A percentile compares a stretch with the other conserved stretches of the same genome.
Evolutionary conservation across 2,888 invertebrate genomes (phyloP).

Genomic region (Amitus sp.): DNA sequence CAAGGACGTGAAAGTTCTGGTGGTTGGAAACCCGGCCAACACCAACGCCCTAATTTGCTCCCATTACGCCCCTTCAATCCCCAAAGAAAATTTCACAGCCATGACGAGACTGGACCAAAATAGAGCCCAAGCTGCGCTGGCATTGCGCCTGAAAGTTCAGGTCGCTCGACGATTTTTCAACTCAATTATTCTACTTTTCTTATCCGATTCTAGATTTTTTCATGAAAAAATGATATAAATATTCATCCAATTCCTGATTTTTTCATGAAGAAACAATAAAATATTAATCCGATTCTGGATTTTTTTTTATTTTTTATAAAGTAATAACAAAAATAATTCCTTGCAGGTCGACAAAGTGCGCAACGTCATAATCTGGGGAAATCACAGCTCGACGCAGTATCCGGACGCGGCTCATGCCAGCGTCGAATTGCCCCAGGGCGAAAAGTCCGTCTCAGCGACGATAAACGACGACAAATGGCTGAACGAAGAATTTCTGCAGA

Average conservation of each 20-base stretch:
- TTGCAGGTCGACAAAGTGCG: conserved; percentile 76
- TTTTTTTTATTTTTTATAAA: not conserved
- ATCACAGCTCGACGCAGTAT: conserved; percentile 98
- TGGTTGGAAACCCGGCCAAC: conserved; percentile 99
- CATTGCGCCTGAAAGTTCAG: conserved; percentile 72
- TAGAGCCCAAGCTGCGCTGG: conserved; percentile 91
- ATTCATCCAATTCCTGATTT: not conserved
- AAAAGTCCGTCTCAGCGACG: conserved; percentile 74
- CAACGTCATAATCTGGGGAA: conserved; percentile 98
- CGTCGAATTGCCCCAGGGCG: conserved; percentile 69
- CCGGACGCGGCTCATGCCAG: conserved; percentile 88
- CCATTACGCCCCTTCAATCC: conserved; percentile 95
- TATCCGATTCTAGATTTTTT: conserved; percentile 5
- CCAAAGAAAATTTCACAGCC: conserved; percentile 94
- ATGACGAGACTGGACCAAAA: conserved; percentile 99
- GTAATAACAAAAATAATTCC: not conserved
- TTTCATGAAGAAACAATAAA: not conserved
- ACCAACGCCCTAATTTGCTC: conserved; percentile 97
- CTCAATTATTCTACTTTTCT: too few relatives aligned
- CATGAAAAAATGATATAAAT: conserved; percentile 5
- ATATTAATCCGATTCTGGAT: not conserved
- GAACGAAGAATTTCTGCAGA: conserved; percentile 84
- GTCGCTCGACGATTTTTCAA: too few relatives aligned
- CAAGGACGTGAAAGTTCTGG: conserved; percentile 96
- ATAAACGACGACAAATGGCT: conserved; percentile 86